Evolutionary conservation across 2,113 vertebrate genomes (phyloP).

Genomic region (Camelus dromedarius): DNA sequence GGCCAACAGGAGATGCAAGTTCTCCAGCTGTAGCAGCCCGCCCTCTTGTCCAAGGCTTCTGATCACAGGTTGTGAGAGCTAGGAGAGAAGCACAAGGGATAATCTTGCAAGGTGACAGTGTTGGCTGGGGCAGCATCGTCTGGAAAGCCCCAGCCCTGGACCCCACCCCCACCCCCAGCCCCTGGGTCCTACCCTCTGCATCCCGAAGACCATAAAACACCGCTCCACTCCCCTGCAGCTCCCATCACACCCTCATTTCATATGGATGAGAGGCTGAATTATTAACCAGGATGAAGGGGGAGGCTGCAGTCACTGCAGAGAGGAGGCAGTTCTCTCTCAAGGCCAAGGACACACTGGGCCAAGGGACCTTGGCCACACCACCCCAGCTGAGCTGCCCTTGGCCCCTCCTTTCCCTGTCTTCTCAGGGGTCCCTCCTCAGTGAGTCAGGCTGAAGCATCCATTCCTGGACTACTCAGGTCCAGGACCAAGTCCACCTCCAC

Average conservation of each 20-base stretch:
- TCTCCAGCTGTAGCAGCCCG: neutral
- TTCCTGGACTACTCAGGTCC: neutral
- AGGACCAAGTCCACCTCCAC: neutral
- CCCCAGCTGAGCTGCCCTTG: neutral
- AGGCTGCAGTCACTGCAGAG: neutral
- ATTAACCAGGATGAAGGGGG: neutral
- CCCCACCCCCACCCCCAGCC: rapidly evolving
- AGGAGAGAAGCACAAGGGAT: neutral
- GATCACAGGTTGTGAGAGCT: neutral
- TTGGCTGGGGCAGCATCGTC: too few species aligned
- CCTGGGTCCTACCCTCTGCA: neutral
- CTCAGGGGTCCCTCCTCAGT: neutral
- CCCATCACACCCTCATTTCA: neutral
- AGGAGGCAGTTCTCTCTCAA: neutral
- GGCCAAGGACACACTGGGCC: neutral
- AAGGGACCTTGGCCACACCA: neutral
- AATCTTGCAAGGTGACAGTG: neutral
- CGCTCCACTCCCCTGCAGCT: neutral
- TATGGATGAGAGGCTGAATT: neutral
- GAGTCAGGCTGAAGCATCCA: too few species aligned
- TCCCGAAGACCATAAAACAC: neutral
- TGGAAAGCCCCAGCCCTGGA: neutral
- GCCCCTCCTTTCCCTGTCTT: neutral
- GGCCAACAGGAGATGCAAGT: neutral
- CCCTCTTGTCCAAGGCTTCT: neutral